Base-by-base conservation (phyloP, 2,888 invertebrate genomes). In the Eupithecia dodoneata region DNA sequence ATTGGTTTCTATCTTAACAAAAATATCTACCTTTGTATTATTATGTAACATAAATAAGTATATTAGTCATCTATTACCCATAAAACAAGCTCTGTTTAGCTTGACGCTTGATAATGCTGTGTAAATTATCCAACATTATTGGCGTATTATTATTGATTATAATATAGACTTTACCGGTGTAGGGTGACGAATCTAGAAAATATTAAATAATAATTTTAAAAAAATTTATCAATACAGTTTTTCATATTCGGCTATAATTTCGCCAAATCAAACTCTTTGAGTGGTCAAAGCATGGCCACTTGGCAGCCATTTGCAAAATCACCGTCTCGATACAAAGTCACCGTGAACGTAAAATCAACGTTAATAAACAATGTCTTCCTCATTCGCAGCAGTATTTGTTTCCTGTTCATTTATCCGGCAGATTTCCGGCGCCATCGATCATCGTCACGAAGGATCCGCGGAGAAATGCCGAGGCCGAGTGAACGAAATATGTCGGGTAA, bases 351-450 rank as follows among this genome's bases (percentile, higher is more conserved):
- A 63, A 30, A 63, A 63, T 30, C 18, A 10, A 12, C 63, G 63
- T 10, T 63, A 63, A 18, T 70, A 66, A 74, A 72, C 67, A 71
- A 52, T 73, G 52, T 44, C 63, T 67, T 18, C 47, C 65, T 72
- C 52, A 52, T 73, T 76, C 73, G 18, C n/a, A 65, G 52, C 63
- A 59, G 63, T 30, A 30, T 63, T 63, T 63, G 30, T 63, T 63
- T 63, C 72, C 71, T 18, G 71, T 76, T 55, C 73, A 67, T 63
- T 52, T 71, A 73, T 63, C 71, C 70, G 65, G 52, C 49, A 76
- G 59, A 76, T 76, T 73, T 63, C 65, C 72, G 47, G 65, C 44
- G 7, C 74, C 90, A 92, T 93, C 93, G 88, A 91, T 88, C 90
- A 90, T 87, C 63, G 15, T 72, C 71, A 30, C 82, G 85, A 85